Evolutionary conservation across 2,888 invertebrate genomes (phyloP).

Genomic region (Brenthis daphne): DNA sequence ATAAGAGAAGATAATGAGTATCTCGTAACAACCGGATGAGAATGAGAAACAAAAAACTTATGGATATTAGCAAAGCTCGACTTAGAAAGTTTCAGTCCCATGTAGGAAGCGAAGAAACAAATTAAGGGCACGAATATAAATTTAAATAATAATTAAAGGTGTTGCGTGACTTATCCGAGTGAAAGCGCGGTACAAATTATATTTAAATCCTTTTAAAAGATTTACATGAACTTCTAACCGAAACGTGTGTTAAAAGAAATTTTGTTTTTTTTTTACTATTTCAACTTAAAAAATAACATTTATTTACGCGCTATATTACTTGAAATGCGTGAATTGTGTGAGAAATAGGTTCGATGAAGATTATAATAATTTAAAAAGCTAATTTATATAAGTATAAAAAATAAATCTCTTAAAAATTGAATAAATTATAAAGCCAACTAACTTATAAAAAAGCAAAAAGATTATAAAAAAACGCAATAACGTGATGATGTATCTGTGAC

Average conservation of each 20-base stretch:
- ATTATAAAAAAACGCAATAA: slow-evolving; percentile 36
- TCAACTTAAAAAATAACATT: too few species aligned
- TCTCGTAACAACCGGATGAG: slow-evolving; percentile 10
- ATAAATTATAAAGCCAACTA: slow-evolving; percentile 19
- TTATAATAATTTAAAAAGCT: neutral
- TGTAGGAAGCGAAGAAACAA: slow-evolving; percentile 29
- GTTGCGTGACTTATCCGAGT: slow-evolving; percentile 68
- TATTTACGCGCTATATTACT: too few species aligned
- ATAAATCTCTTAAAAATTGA: slow-evolving; percentile 1
- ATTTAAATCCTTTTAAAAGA: slow-evolving; percentile 61
- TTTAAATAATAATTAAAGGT: slow-evolving; percentile 40
- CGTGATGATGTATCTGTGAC: slow-evolving; percentile 37
- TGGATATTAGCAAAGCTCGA: slow-evolving; percentile 23
- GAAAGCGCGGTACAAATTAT: slow-evolving; percentile 66
- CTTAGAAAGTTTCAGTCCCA: slow-evolving; percentile 30
- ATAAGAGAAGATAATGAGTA: slow-evolving; percentile 1
- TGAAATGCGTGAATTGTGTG: too few species aligned
- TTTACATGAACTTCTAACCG: slow-evolving; percentile 48
- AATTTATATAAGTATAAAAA: neutral
- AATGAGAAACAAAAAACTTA: slow-evolving; percentile 16
- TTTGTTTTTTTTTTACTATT: too few species aligned
- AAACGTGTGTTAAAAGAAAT: neutral
- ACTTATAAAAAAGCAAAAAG: slow-evolving; percentile 47
- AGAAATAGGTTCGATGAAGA: neutral
- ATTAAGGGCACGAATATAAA: slow-evolving; percentile 37